Evolutionary conservation across 2,113 vertebrate genomes (phyloP), one percentile per base, ranked within the genome.

Genomic region (Grammomys dolichurus): DNA sequence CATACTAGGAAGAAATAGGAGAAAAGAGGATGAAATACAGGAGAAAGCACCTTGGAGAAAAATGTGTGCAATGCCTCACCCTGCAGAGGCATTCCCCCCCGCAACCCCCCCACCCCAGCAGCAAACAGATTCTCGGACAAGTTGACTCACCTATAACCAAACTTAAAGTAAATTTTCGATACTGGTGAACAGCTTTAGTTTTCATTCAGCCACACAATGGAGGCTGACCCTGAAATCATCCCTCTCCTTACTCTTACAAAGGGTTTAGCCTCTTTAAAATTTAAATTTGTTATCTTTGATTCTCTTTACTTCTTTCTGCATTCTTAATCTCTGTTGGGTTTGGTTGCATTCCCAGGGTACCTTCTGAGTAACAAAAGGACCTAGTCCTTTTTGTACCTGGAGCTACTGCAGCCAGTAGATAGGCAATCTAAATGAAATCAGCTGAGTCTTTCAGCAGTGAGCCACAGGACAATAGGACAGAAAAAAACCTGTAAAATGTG

Each of bases 391-490:
- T 95, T 94, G 84, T 97, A 40, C 78, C 75, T 93, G 58, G 75
- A 94, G 58, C 63, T 70, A 40, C 93, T 97, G 97, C 89, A 96
- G 73, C 87, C 48, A 78, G 84, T 1, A 98, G 94, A 97, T 95
- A 97, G 92, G 75, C 48, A 97, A 97, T 97, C 97, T 97, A 96
- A 98, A 97, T 96, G 95, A 96, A 94, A 97, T 97, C 95, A 90
- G 92, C 87, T 22, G 33, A 40, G 91, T 72, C 60, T 95, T 60
- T 36, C 91, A 94, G 89, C 87, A 93, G 89, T 84, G 31, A 81
- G 86, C 82, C 40, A 46, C 20, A 95, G 31, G 91, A 96, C 95
- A 95, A 73, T 14, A 88, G 89, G 43, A 97, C 94, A 97, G 63
- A 31, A 65, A 69, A 31, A 80, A 24, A 11, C 51, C 51, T 85